Conservation (phyloP, 2,113 vertebrate genomes). For the Podarcis muralis region DNA sequence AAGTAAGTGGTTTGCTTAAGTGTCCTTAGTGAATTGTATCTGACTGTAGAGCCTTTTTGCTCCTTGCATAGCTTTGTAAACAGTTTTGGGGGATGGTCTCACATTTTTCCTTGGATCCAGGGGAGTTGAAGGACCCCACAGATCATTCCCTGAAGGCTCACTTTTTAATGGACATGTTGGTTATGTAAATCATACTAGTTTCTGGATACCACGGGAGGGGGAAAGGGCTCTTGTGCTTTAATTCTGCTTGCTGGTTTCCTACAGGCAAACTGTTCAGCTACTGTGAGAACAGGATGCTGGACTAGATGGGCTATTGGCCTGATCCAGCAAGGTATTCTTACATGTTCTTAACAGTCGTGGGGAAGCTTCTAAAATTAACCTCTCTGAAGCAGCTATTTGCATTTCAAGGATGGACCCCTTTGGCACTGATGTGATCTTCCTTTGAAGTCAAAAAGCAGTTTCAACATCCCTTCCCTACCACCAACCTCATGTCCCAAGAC, state of each 20-base stretch:
- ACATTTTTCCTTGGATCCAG: not conserved
- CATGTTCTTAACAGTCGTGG: not conserved
- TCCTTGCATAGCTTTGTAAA: not conserved
- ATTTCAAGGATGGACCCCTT: not conserved
- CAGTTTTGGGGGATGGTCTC: too few species aligned
- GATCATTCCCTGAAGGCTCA: not conserved
- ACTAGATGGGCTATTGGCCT: too few species aligned
- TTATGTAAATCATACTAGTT: not conserved
- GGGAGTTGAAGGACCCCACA: not conserved
- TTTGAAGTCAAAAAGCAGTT: not conserved
- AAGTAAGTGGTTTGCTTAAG: not conserved
- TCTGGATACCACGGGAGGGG: too few species aligned
- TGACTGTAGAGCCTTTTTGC: not conserved
- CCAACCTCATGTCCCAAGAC: too few species aligned
- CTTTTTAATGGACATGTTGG: not conserved
- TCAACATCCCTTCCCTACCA: too few species aligned
- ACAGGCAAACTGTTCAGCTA: too few species aligned
- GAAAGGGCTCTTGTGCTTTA: too few species aligned
- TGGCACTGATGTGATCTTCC: not conserved
- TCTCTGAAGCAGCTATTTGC: not conserved
- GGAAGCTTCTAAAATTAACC: not conserved
- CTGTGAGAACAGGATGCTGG: too few species aligned
- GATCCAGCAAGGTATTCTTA: too few species aligned
- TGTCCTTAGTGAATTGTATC: not conserved
- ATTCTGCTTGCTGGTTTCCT: too few species aligned